Base-by-base conservation (phyloP, 23 tunicate species). In the Styela plicata region DNA sequence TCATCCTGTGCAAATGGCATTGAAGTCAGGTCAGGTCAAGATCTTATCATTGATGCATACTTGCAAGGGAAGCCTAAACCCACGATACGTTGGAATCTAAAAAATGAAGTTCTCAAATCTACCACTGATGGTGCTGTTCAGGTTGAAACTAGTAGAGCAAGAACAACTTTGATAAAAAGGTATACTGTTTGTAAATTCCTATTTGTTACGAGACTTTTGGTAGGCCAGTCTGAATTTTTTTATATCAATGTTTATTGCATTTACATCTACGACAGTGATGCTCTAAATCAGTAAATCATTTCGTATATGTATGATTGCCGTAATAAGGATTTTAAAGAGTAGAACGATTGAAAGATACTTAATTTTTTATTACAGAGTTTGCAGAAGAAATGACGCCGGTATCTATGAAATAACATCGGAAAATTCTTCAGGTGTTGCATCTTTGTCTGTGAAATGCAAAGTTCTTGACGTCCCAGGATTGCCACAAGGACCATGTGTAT, bases 381-480 rank as follows among this genome's bases (percentile, higher is more conserved):
- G 98, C 82, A 84, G 83, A 31, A 87, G 91, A n/a, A 36, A 62
- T 28, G 96, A 95, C 80, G 84, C 92, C 20, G 99, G 99, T 2
- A 86, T 63, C 31, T 95, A 95, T 65, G 85, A 69, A 2, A 21
- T 95, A 20, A 80, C 83, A 24, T 64, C 86, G 23, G 85, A 84
- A 44, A 95, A 95, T 67, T 62, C 82, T 26, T 77, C 84, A 28
- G 99, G 99, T 28, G 82, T 80, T 24, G 83, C 87, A 3, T 70
- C 89, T 0, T 84, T 84, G 3, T 77, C 89, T 0, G 86, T 95
- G 0, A 90, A 80, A 61, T 86, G 94, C 66, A 70, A 89, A 31
- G 99, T 95, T 3, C 85, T 89, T 33, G 99, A 95, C 53, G 85
- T 80, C 1, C 99, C 99, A 16, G 87, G 94, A 3, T 32, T 80